phyloP scores from a whole-genome alignment of 2,888 invertebrate genomes.

The Cenopis cana region DNA sequence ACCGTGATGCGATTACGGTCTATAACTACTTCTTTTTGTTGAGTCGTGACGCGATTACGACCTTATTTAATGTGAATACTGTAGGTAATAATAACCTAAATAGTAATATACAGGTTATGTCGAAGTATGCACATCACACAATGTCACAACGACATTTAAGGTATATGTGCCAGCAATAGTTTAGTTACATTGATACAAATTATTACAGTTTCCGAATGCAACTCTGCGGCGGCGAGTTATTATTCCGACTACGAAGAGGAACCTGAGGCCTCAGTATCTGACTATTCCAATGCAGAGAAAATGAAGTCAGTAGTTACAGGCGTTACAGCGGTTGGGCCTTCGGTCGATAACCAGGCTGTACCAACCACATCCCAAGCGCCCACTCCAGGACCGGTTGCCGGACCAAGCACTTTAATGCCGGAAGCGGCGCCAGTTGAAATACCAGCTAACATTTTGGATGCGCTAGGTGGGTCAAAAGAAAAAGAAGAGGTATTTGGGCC shows the following conservation, averaged over 20 bases:
- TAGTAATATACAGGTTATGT: neutral
- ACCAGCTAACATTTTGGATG: conserved; percentile 16
- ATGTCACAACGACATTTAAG: neutral
- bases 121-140: neutral
- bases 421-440: neutral
- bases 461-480: conserved; percentile 9
- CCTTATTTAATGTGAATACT: neutral
- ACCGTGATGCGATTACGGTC: conserved; percentile 25
- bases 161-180: too few species aligned
- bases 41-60: conserved; percentile 17
- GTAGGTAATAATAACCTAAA: neutral
- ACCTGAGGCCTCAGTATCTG: conserved; percentile 7
- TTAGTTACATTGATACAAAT: neutral
- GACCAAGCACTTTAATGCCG: neutral
- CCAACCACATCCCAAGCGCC: neutral
- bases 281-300: conserved; percentile 11
- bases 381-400: neutral
- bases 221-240: neutral
- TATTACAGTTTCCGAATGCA: conserved; percentile 22
- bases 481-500: conserved; percentile 22
- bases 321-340: neutral
- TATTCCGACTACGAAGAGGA: conserved; percentile 1
- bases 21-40: neutral
- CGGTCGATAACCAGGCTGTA: neutral
- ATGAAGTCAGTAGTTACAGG: conserved; percentile 8